Evolutionary conservation across 2,888 invertebrate genomes (phyloP), one percentile per base, ranked within the genome.

Genomic region (Drosophila buzzatii): DNA sequence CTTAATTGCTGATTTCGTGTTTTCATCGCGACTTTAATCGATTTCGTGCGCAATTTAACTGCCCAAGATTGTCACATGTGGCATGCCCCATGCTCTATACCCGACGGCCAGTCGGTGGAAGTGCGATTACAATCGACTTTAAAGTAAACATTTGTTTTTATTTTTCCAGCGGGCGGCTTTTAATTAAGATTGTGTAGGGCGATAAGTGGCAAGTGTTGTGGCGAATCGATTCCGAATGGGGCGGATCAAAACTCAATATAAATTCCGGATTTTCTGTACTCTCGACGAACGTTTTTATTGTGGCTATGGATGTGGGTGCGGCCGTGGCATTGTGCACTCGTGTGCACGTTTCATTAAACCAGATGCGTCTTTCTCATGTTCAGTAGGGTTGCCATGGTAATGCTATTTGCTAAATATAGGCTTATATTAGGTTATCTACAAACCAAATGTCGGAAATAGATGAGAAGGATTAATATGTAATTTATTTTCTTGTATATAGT

Each of bases 101-200:
- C 18, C 14, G 35, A 35, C 20, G 52, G 35, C 8, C 52, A 37
- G 20, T 23, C 52, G 37, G 23, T 23, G 37, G 14, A 14, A 53
- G 16, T 9, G 37, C 42, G 80, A 73, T 78, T 42, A 52, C 70
- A 64, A 84, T 85, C 86, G 61, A 65, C 64, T 79, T 87, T 84
- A 85, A 87, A 85, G 81, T 74, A 85, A 85, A 87, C 85, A 85
- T 85, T 85, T 87, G 87, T 85, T 85, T 85, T 84, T 68, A 64
- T 74, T 63, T 66, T 64, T 60, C 3, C 66, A 65, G 41, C 67
- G 80, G 77, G 68, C 82, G 76, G 76, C 78, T 70, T 87, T 85
- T 85, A 85, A 85, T 85, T 85, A 87, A 87, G 85, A 87, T 85
- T 76, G 87, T 74, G 76, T 44, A 66, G 35, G n/a, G 49, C 82